Conservation (phyloP, 2,888 invertebrate genomes). For the Hyppa rectilinea region DNA sequence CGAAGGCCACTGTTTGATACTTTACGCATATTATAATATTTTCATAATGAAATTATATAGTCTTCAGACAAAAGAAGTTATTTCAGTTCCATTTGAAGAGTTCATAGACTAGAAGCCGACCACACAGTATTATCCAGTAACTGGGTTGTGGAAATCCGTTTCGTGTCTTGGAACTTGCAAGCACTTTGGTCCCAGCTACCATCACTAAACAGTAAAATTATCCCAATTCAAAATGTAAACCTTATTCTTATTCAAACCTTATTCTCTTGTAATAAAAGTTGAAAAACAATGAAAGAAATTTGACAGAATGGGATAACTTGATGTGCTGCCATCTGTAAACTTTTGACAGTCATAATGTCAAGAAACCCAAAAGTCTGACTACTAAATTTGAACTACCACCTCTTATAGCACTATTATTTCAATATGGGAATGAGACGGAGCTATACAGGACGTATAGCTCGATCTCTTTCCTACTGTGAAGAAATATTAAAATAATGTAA, state of each 20-base stretch:
- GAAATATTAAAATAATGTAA: no score
- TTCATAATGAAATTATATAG: conserved; percentile 5
- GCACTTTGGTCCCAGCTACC: not conserved
- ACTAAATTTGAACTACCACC: no score
- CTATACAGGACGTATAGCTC: no score
- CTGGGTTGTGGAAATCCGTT: not conserved
- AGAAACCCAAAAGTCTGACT: not conserved
- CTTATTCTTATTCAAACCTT: no score
- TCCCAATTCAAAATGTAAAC: no score
- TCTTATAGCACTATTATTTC: no score
- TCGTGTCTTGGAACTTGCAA: not conserved
- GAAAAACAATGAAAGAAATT: no score
- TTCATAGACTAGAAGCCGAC: not conserved
- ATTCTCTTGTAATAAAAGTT: no score
- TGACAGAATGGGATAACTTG: no score
- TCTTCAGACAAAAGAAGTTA: not conserved
- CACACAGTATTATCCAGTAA: not conserved
- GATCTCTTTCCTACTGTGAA: no score
- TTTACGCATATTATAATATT: conserved; percentile 14
- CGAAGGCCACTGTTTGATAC: conserved; percentile 39
- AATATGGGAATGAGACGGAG: no score
- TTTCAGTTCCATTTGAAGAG: not conserved
- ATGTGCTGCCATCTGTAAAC: not conserved
- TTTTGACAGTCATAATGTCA: not conserved
- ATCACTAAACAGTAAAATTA: no score